Conservation (phyloP, 2,797 vertebrate species). For the Heteromormyrus szaboi region DNA sequence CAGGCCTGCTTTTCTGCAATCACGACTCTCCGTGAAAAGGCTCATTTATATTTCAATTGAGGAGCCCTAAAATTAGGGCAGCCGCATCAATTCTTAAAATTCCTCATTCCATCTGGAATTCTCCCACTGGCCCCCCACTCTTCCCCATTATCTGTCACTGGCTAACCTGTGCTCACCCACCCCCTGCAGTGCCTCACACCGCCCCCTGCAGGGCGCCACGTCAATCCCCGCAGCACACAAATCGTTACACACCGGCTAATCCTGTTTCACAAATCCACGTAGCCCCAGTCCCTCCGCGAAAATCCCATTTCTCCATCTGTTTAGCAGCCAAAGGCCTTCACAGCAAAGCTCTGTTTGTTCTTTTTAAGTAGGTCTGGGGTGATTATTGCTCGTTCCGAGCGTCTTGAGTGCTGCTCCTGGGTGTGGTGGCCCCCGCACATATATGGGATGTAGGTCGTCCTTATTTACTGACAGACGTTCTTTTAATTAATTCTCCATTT, state of each 20-base stretch:
- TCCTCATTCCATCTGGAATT: constrained; percentile 35
- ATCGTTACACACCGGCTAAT: constrained; percentile 67
- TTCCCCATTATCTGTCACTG: constrained; percentile 25
- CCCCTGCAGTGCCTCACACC: constrained; percentile 41
- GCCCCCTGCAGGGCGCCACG: constrained; percentile 29
- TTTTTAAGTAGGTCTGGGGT: constrained; percentile 36
- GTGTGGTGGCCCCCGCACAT: constrained; percentile 9
- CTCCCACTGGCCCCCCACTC: constrained; percentile 6
- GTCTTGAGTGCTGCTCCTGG: neutral
- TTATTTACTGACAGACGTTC: neutral
- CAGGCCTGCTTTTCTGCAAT: constrained; percentile 21
- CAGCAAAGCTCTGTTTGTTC: constrained; percentile 47
- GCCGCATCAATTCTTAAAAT: constrained; percentile 45
- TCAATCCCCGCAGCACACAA: constrained; percentile 43
- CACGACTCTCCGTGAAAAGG: neutral
- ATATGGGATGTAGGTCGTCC: constrained; percentile 32
- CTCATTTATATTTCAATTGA: constrained; percentile 44
- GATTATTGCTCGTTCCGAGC: neutral
- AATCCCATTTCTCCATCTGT: constrained; percentile 62
- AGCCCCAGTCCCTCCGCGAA: constrained; percentile 56
- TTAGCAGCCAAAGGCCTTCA: constrained; percentile 43
- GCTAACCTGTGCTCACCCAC: constrained; percentile 31
- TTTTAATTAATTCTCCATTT: neutral
- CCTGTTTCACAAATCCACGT: constrained; percentile 66
- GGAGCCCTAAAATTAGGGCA: constrained; percentile 42